Percentiles rank a stretch among this genome's conserved stretches.
phyloP scores from a whole-genome alignment of 1,140 invertebrate genomes.

The Neelides sp. region DNA sequence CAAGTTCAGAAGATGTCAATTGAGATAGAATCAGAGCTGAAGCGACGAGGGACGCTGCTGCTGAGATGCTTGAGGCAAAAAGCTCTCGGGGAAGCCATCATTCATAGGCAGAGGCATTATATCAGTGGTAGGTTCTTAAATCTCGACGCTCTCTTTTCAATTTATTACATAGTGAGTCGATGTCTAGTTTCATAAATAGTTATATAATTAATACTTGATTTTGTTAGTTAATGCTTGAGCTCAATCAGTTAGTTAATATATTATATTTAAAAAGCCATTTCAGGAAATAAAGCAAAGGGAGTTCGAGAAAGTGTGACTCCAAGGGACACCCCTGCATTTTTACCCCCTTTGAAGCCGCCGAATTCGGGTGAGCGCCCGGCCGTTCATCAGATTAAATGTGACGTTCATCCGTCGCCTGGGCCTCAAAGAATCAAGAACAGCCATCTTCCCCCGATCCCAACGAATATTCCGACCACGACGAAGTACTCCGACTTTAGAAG shows the following conservation, averaged over 20 bases:
- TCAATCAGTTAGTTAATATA: too few relatives aligned
- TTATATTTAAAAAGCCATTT: slow-evolving; percentile 18
- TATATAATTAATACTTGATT: too few relatives aligned
- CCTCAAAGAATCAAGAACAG: too few relatives aligned
- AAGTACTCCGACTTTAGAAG: slow-evolving; percentile 27
- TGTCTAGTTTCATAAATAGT: too few relatives aligned
- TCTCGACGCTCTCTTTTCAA: background rate
- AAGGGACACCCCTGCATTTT: background rate
- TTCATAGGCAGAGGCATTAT: slow-evolving; percentile 68
- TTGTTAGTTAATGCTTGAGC: too few relatives aligned
- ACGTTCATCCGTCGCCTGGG: too few relatives aligned
- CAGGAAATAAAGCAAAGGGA: slow-evolving; percentile 2
- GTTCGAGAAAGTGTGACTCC: background rate
- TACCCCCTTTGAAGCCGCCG: slow-evolving; percentile 6
- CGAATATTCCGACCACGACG: slow-evolving; percentile 13
- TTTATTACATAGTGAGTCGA: too few relatives aligned
- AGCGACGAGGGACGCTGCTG: slow-evolving; percentile 66
- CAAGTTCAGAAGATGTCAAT: slow-evolving; percentile 84
- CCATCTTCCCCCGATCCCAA: too few relatives aligned
- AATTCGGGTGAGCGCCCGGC: too few relatives aligned
- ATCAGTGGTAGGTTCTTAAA: slow-evolving; percentile 54
- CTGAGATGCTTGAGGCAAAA: slow-evolving; percentile 70
- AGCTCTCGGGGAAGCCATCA: slow-evolving; percentile 79
- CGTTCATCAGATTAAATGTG: too few relatives aligned
- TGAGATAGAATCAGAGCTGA: slow-evolving; percentile 74